Percentiles rank a stretch among this genome's conserved stretches.
Evolutionary conservation across 2,797 vertebrate species (phyloP).

Genomic region (Tarsius wallacei): DNA sequence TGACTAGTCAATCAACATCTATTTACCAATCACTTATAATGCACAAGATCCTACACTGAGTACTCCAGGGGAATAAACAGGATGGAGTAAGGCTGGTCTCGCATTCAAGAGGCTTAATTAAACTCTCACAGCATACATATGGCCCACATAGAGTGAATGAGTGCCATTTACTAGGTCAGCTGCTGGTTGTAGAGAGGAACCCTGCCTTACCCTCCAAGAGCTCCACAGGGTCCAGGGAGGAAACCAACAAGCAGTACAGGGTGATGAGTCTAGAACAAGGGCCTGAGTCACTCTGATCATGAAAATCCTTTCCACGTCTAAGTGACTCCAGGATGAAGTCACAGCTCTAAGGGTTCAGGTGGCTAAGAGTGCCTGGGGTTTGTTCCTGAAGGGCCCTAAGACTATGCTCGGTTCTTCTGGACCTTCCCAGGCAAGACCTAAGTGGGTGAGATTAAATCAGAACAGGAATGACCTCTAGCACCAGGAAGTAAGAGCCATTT

Average conservation of each 20-base stretch:
- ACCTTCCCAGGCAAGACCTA: neutral
- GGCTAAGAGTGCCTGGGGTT: neutral
- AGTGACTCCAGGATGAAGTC: neutral
- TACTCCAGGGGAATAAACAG: neutral
- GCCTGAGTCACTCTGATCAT: neutral
- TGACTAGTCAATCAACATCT: accelerated
- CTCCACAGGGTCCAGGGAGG: neutral
- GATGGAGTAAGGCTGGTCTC: neutral
- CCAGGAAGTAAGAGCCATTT: neutral
- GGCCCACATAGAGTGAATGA: too few relatives aligned
- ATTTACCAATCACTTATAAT: neutral
- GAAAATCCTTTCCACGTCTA: neutral
- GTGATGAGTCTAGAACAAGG: neutral
- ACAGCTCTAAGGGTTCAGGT: neutral
- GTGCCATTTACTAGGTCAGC: neutral
- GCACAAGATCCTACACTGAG: neutral
- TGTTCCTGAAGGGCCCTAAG: neutral
- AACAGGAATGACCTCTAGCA: neutral
- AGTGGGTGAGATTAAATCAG: neutral
- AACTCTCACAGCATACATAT: neutral
- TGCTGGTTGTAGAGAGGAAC: neutral
- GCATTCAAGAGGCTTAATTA: neutral
- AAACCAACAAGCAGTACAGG: neutral
- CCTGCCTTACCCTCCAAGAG: neutral
- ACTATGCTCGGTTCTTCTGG: neutral